Evolutionary conservation across 2,888 invertebrate genomes (phyloP), one percentile per base, ranked within the genome.

Genomic region (Tryphoninae sp.): DNA sequence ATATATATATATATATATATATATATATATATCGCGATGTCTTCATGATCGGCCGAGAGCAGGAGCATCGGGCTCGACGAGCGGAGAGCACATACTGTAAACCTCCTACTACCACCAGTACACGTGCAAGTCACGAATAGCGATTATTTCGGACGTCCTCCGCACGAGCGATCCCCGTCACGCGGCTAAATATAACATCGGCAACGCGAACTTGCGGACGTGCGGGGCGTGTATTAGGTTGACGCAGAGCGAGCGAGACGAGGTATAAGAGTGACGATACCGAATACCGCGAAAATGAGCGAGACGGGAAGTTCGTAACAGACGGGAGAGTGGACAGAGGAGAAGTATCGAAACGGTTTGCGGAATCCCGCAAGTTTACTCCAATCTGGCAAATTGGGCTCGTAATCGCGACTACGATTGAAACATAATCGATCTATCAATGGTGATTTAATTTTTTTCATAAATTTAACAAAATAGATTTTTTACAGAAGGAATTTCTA

Each of bases 181-280:
- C 84, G 80, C 78, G 72, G 84, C 86, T 89, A 89, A 89, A 89
- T 89, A 89, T 89, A 89, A 86, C 85, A 80, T 64, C 83, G 33
- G 80, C 84, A 76, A 75, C 78, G 80, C 78, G 72, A 61, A 80
- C 79, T 73, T 69, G 64, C 76, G 71, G 64, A 62, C 65, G 62
- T 65, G 71, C 59, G 67, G 61, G 53, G 19, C 65, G 67, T 59
- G 67, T 78, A 71, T 74, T 67, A 72, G 59, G 68, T 81, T 76
- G 79, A 72, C 42, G 78, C 67, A 59, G 61, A 62, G 58, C 65
- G 78, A 13, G 61, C 62, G 59, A 59, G 55, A 68, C 33, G 61
- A 55, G 61, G 61, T 58, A 65, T 51, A 51, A 51, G 49, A 49
- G 53, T 40, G 33, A 6, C 23, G 33, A 53, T 69, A 55, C n/a